Conservation (phyloP, 1,140 invertebrate genomes). For the Mya arenaria region DNA sequence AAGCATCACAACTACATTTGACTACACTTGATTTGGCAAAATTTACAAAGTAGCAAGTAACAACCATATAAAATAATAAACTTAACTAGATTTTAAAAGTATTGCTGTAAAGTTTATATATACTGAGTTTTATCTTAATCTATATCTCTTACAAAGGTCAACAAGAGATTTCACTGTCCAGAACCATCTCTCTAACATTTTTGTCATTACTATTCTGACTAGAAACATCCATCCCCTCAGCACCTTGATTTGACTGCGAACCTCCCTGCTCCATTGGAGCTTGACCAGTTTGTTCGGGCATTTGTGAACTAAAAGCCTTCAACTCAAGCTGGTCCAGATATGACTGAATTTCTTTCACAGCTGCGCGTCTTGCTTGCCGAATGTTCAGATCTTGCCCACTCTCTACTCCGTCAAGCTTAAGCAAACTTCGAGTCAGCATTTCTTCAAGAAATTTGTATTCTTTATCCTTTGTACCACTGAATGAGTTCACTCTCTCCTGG, state of each 20-base stretch:
- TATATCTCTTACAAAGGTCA: slow-evolving; percentile 31
- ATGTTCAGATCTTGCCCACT: slow-evolving; percentile 95
- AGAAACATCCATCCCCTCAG: background rate
- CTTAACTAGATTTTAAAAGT: too few relatives aligned
- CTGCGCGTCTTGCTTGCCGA: slow-evolving; percentile 90
- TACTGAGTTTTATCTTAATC: too few relatives aligned
- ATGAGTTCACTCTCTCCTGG: slow-evolving; percentile 89
- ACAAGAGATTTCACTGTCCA: slow-evolving; percentile 61
- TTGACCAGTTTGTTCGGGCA: background rate
- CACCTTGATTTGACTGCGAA: too few relatives aligned
- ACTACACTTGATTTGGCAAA: too few relatives aligned
- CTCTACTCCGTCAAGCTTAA: slow-evolving; percentile 95
- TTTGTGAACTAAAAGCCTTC: slow-evolving; percentile 73
- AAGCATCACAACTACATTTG: too few relatives aligned
- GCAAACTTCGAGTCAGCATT: slow-evolving; percentile 94
- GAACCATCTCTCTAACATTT: slow-evolving; percentile 61
- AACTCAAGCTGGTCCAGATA: slow-evolving; percentile 91
- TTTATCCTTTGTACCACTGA: slow-evolving; percentile 89
- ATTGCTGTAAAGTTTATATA: too few relatives aligned
- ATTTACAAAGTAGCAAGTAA: too few relatives aligned
- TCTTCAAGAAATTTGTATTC: slow-evolving; percentile 94
- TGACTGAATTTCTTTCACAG: slow-evolving; percentile 92
- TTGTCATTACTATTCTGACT: slow-evolving; percentile 2
- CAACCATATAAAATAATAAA: too few relatives aligned
- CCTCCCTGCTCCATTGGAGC: background rate